A percentile compares a stretch with the other conserved stretches of the same genome.
phyloP scores from a whole-genome alignment of 1,140 invertebrate genomes.

The Panagrolaimus sp. region DNA sequence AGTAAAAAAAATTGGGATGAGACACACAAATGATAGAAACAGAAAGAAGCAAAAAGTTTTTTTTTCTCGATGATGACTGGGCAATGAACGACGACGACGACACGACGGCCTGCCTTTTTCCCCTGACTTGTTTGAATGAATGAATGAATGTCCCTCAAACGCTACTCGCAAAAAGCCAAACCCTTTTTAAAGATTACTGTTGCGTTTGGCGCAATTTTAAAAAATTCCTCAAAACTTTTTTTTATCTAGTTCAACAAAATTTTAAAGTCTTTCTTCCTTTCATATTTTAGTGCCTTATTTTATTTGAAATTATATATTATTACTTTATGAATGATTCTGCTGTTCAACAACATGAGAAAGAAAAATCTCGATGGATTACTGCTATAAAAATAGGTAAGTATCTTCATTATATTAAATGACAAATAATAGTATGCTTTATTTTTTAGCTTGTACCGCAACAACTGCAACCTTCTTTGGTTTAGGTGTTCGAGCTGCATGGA shows the following conservation, averaged over 20 bases:
- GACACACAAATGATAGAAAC: no score
- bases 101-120: no score
- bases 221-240: background rate
- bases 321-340: background rate
- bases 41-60: no score
- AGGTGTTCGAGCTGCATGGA: slow-evolving; percentile 37
- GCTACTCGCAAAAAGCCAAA: background rate
- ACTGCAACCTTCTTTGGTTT: slow-evolving; percentile 30
- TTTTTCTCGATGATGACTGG: no score
- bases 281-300: background rate
- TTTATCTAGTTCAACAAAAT: background rate
- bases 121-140: no score
- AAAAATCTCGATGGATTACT: slow-evolving; percentile 12
- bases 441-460: slow-evolving; percentile 30
- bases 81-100: no score
- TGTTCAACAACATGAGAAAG: slow-evolving; percentile 3
- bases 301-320: background rate
- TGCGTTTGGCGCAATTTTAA: background rate
- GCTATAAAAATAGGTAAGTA: background rate
- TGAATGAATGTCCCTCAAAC: no score
- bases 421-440: background rate
- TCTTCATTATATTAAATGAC: no score
- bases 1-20: background rate
- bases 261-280: background rate
- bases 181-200: background rate